phyloP scores from a whole-genome alignment of 2,113 vertebrate genomes.

The Butorides virescens region DNA sequence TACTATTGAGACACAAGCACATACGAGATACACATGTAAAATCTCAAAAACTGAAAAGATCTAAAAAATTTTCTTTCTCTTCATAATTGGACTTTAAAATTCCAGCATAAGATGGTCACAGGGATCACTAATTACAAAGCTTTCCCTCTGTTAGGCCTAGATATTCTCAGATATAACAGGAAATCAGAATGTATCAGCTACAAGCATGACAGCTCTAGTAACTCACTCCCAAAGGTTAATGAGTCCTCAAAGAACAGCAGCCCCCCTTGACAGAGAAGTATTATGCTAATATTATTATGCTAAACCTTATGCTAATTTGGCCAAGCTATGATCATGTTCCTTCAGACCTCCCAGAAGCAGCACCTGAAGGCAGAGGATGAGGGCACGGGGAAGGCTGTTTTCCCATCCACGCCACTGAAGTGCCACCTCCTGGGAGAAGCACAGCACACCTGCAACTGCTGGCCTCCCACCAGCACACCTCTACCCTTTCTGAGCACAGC shows the following conservation, averaged over 20 bases:
- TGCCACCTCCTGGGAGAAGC: conserved; percentile 1
- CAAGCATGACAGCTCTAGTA: neutral
- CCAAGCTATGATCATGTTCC: neutral
- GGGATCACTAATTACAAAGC: neutral
- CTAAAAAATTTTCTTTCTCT: neutral
- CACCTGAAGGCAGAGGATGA: neutral
- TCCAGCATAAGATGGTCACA: neutral
- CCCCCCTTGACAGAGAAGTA: neutral
- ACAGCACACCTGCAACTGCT: neutral
- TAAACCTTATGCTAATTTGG: neutral
- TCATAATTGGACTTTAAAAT: neutral
- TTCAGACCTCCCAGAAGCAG: neutral
- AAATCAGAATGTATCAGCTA: neutral
- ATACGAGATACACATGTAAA: neutral
- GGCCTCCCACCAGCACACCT: neutral
- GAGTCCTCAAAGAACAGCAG: neutral
- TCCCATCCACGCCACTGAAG: neutral
- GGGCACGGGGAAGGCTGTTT: neutral
- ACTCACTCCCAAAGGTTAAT: neutral
- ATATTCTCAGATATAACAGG: neutral
- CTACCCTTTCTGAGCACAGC: neutral
- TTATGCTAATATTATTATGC: too few species aligned
- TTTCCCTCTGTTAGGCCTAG: neutral
- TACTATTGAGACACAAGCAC: neutral
- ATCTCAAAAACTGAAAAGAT: neutral